Conservation (phyloP, 2,888 invertebrate genomes). For the Leptopterna dolabrata region DNA sequence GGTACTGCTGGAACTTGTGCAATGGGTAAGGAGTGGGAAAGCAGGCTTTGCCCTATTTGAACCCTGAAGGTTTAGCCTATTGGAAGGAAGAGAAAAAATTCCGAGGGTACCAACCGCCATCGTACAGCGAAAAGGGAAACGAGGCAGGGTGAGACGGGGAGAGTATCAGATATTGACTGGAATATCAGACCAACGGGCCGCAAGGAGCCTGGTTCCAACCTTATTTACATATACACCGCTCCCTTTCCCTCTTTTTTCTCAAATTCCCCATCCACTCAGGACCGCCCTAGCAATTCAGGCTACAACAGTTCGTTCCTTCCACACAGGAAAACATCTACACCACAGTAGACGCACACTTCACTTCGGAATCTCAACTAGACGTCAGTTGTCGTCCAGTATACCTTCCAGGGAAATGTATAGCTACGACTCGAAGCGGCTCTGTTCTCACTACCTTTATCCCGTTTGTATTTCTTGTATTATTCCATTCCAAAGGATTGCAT, state of each 20-base stretch:
- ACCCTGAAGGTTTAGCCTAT: conserved; percentile 1
- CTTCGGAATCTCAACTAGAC: not conserved
- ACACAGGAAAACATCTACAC: conserved; percentile 5
- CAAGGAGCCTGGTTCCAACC: conserved; percentile 45
- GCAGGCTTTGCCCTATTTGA: conserved; percentile 29
- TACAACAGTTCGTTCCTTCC: conserved; percentile 24
- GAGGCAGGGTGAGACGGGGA: not conserved
- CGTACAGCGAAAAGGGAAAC: conserved; percentile 14
- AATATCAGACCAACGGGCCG: conserved; percentile 44
- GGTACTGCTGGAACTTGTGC: conserved; percentile 3
- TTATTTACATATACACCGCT: conserved; percentile 45
- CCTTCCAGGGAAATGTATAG: not conserved
- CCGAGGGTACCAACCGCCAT: not conserved
- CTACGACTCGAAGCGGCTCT: not conserved
- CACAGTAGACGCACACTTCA: not conserved
- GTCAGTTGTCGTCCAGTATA: conserved; percentile 28
- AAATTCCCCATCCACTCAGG: not conserved
- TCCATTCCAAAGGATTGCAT: not conserved
- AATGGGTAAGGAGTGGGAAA: not conserved
- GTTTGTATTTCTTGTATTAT: not conserved
- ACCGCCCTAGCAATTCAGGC: conserved; percentile 32
- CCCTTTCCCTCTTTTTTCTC: not conserved
- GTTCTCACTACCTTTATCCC: not conserved
- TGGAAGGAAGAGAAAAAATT: not conserved
- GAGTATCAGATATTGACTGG: conserved; percentile 50